A percentile compares a stretch with the other conserved stretches of the same genome.
These are phyloP conservation scores for Microctonus brassicae DNA, from an alignment of 2,888 invertebrate species.

Conservation along the genomic window DNA sequence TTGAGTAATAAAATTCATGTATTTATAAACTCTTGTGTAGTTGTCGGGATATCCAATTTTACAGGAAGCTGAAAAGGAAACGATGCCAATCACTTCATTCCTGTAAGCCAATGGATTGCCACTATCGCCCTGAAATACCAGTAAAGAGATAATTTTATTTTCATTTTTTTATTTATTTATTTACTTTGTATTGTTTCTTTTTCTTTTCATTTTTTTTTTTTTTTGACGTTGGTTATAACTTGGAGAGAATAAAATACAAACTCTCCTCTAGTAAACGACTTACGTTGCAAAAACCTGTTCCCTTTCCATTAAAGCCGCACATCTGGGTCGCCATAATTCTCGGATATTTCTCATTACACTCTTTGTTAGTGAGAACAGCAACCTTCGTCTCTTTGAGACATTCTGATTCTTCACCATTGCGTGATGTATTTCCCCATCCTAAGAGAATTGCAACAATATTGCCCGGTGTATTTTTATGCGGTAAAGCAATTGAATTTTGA, in stretches of 20 bases:
- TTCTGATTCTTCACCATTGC: conserved; percentile 29
- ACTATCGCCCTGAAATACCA: conserved; percentile 42
- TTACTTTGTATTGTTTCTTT: not conserved
- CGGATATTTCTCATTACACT: conserved; percentile 34
- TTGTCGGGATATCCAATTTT: conserved; percentile 41
- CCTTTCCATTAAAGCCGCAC: conserved; percentile 39
- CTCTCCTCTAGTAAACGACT: not conserved
- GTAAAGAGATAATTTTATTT: not conserved
- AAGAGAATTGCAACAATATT: conserved; percentile 37
- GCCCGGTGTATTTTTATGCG: conserved; percentile 33
- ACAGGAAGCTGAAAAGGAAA: conserved; percentile 37
- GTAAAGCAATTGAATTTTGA: conserved; percentile 42
- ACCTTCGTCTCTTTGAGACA: conserved; percentile 35
- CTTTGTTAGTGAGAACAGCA: conserved; percentile 38
- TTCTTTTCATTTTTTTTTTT: not conserved
- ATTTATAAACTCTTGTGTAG: conserved; percentile 41
- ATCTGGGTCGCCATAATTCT: conserved; percentile 39
- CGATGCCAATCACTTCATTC: conserved; percentile 42
- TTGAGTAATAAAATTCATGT: conserved; percentile 33
- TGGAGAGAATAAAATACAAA: not conserved
- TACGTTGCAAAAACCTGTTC: conserved; percentile 44
- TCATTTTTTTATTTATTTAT: not conserved
- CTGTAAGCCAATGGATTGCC: conserved; percentile 46
- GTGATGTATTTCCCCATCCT: conserved; percentile 43
- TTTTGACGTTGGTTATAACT: not conserved